A percentile compares a stretch with the other conserved stretches of the same genome.
phyloP scores from a whole-genome alignment of 2,888 invertebrate species.

The Trypoxylon attenuatum region DNA sequence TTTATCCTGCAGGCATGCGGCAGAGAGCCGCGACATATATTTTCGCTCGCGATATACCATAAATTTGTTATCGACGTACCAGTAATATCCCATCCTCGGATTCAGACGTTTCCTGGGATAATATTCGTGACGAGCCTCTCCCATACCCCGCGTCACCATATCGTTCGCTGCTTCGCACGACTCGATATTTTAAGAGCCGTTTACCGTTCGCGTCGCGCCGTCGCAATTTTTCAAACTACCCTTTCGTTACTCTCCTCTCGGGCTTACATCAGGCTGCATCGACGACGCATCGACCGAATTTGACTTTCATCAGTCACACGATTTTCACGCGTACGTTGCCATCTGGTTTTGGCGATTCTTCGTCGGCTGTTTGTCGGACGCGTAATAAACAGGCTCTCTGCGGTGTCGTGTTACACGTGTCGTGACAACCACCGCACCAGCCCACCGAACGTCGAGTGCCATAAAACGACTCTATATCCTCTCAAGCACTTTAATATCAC shows the following conservation, averaged over 20 bases:
- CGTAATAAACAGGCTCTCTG: neutral
- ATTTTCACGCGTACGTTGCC: too few species aligned
- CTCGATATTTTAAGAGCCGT: too few species aligned
- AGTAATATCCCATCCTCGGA: conserved; percentile 6
- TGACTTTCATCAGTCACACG: too few species aligned
- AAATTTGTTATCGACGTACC: conserved; percentile 25
- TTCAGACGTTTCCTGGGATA: conserved; percentile 7
- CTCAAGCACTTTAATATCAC: neutral
- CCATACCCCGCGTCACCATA: too few species aligned
- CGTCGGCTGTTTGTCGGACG: neutral
- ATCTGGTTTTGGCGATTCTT: neutral
- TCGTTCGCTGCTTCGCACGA: too few species aligned
- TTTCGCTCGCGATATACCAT: conserved; percentile 18
- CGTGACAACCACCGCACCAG: neutral
- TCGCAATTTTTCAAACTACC: too few species aligned
- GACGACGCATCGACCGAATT: too few species aligned
- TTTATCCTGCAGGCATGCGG: conserved; percentile 2
- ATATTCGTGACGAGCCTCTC: neutral
- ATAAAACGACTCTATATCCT: neutral
- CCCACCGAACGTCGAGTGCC: neutral
- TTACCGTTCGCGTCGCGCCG: too few species aligned
- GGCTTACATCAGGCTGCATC: too few species aligned
- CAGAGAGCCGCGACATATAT: neutral
- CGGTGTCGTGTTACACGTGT: neutral
- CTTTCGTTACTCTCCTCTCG: too few species aligned